Evolutionary conservation across 2,797 vertebrate genomes (phyloP), one percentile per base, ranked within the genome.

Genomic region (Muraenolepis orangiensis): DNA sequence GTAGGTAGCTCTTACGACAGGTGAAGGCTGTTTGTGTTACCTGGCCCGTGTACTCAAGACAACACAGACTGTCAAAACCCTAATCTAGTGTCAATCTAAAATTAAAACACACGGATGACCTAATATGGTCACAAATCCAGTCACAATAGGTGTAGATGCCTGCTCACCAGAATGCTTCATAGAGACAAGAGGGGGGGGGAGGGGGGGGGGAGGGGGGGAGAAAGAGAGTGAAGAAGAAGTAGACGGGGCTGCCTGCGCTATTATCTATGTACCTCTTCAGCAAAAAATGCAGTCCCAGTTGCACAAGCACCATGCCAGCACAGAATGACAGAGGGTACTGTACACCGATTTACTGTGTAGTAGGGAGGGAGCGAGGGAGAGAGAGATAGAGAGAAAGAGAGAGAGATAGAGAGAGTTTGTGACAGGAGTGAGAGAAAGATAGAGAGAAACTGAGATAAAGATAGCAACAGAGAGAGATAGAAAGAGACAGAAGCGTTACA

Each of bases 241-340:
- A 77, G 81, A 78, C 68, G 84, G 81, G 86, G 91, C 95, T 95
- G 94, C 96, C 97, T 98, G 98, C 96, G 96, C 96, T 97, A 99
- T 97, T 97, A 97, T 96, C 94, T 90, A 92, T 94, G 95, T 96
- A 96, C 96, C 95, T 95, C 93, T 95, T 96, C 94, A 94, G 93
- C 92, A 75, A 95, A 95, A 93, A 97, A 95, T 93, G 95, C 97
- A 98, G 96, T 98, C 96, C 97, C 96, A 97, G 95, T 94, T 94
- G 95, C 95, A 97, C 97, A 97, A 99, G 97, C 97, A 97, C 96
- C 97, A 99, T 99, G 98, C 97, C 97, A 98, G 96, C 96, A 99
- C 96, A 97, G 95, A 96, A 95, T 97, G 96, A 99, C 96, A 98
- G 95, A 94, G 96, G 94, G 94, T 96, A 97, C 95, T 97, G 96